A percentile compares a stretch with the other conserved stretches of the same genome.
Evolutionary conservation across 2,888 invertebrate species (phyloP).

Genomic region (Dorcus hopei): DNA sequence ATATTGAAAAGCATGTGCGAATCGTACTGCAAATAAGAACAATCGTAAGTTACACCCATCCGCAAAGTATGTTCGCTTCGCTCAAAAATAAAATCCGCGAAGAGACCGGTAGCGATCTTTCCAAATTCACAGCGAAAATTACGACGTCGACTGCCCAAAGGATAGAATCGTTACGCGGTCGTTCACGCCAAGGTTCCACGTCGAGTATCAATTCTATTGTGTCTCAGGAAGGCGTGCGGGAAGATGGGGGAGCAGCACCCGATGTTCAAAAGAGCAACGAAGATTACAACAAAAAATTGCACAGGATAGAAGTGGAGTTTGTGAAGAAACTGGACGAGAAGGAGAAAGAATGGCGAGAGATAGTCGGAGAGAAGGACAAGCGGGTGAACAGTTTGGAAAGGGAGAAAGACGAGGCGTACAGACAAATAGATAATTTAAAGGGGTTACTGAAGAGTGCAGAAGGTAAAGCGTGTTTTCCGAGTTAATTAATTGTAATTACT

Average conservation of each 20-base stretch:
- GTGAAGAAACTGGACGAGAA: slow-evolving; percentile 60
- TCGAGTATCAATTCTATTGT: slow-evolving; percentile 49
- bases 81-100: slow-evolving; percentile 87
- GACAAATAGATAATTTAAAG: slow-evolving; percentile 55
- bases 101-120: slow-evolving; percentile 80
- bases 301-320: slow-evolving; percentile 58
- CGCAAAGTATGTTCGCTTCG: slow-evolving; percentile 71
- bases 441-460: slow-evolving; percentile 66
- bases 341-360: slow-evolving; percentile 66
- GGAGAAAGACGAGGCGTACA: slow-evolving; percentile 57
- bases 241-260: slow-evolving; percentile 32
- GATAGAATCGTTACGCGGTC: slow-evolving; percentile 48
- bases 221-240: slow-evolving; percentile 51
- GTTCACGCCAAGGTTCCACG: slow-evolving; percentile 51
- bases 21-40: no score
- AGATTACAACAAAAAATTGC: slow-evolving; percentile 29
- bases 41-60: no score
- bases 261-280: slow-evolving; percentile 43
- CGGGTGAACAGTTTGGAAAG: slow-evolving; percentile 53
- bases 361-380: slow-evolving; percentile 59
- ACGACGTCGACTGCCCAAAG: slow-evolving; percentile 54
- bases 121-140: slow-evolving; percentile 48
- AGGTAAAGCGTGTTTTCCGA: slow-evolving; percentile 50
- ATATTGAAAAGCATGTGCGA: no score
- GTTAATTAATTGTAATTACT: slow-evolving; percentile 1